A percentile compares a stretch with the other conserved stretches of the same genome.
Evolutionary conservation across 2,888 invertebrate species (phyloP).

Genomic region (Acanthococcus lagerstroemiae): DNA sequence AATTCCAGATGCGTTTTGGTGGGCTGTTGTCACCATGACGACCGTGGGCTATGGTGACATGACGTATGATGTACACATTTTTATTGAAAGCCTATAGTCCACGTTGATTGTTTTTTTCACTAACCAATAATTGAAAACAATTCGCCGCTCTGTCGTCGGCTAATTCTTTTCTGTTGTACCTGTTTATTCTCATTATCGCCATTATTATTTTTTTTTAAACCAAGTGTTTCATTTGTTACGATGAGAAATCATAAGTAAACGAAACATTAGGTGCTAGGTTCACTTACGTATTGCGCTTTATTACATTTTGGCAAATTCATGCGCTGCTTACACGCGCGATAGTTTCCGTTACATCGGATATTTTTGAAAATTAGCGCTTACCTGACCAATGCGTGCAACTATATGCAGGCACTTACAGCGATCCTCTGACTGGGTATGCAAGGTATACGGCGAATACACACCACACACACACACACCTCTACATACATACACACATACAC

Average conservation of each 20-base stretch:
- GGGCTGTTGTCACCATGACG: constrained; percentile 99
- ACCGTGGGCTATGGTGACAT: constrained; percentile 99
- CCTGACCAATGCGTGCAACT: not conserved
- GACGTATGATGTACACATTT: constrained; percentile 61
- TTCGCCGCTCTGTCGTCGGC: not conserved
- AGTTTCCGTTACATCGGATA: no score
- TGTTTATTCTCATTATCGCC: not conserved
- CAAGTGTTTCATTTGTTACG: no score
- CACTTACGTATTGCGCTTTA: no score
- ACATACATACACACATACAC: not conserved
- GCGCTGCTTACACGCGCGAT: not conserved
- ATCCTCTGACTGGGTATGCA: no score
- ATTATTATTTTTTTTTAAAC: no score
- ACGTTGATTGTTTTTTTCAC: constrained; percentile 30
- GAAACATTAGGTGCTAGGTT: no score
- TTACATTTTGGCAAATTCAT: no score
- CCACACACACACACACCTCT: not conserved
- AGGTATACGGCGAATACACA: no score
- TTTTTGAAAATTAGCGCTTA: not conserved
- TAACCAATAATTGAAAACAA: constrained; percentile 17
- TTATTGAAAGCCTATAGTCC: constrained; percentile 32
- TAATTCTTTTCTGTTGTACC: not conserved
- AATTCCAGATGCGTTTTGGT: constrained; percentile 99
- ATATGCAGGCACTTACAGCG: no score
- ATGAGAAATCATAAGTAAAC: no score